phyloP scores from a whole-genome alignment of 2,888 invertebrate species.

The Thera britannica region DNA sequence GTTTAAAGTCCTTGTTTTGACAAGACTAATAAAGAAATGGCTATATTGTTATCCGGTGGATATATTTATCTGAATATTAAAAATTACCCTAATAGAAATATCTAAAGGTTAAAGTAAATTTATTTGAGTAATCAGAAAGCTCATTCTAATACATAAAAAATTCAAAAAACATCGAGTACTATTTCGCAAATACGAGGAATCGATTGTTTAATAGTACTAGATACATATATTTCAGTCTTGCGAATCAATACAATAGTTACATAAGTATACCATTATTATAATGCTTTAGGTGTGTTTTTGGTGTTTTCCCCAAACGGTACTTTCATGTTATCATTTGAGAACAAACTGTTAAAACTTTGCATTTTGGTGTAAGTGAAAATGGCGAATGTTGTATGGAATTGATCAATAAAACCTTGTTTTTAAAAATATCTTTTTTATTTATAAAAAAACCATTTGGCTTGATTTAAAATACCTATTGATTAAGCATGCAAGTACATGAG shows the following conservation, averaged over 20 bases:
- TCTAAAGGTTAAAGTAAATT: too few species aligned
- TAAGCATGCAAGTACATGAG: background rate
- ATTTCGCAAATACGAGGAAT: too few species aligned
- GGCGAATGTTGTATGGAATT: slow-evolving; percentile 67
- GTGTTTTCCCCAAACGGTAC: background rate
- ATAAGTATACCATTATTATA: background rate
- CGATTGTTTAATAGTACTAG: too few species aligned
- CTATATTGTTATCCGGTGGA: too few species aligned
- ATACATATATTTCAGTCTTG: background rate
- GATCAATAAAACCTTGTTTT: slow-evolving; percentile 65
- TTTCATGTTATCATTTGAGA: slow-evolving; percentile 28
- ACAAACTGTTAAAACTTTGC: slow-evolving; percentile 49
- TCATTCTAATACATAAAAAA: too few species aligned
- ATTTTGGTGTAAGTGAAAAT: slow-evolving; percentile 62
- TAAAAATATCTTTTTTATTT: slow-evolving; percentile 46
- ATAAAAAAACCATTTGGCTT: slow-evolving; percentile 5
- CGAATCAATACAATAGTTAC: too few species aligned
- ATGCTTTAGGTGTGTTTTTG: slow-evolving; percentile 16
- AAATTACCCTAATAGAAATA: too few species aligned
- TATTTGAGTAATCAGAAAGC: too few species aligned
- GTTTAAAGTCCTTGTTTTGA: too few species aligned
- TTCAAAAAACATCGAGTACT: too few species aligned
- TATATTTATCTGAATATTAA: too few species aligned
- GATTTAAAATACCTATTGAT: background rate
- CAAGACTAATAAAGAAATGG: too few species aligned